These are phyloP conservation scores for Leptodactylus fallax DNA, from an alignment of 2,797 vertebrate species.

Conservation along the genomic window DNA sequence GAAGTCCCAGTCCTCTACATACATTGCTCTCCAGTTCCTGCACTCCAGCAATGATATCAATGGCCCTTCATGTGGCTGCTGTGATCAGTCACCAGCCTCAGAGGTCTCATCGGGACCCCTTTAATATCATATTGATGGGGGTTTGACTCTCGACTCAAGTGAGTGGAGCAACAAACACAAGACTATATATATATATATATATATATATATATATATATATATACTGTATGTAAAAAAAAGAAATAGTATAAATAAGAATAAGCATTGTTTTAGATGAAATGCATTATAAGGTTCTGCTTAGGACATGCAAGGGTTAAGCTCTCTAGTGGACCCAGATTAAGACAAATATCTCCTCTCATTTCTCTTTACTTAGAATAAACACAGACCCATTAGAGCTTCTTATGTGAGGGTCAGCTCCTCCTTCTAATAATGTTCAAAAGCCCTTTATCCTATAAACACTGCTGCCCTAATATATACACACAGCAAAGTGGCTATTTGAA, in stretches of 20 bases:
- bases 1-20: too few species aligned
- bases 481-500: constrained; percentile 64
- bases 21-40: too few species aligned
- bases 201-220: too few species aligned
- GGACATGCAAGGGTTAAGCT: constrained; percentile 43
- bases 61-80: too few species aligned
- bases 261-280: not conserved
- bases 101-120: too few species aligned
- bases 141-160: too few species aligned
- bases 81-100: too few species aligned
- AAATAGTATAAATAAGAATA: not conserved
- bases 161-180: too few species aligned
- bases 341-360: constrained; percentile 59
- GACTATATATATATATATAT: too few species aligned
- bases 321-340: constrained; percentile 40
- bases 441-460: constrained; percentile 62
- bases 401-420: constrained; percentile 57
- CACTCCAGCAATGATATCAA: too few species aligned
- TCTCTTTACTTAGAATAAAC: constrained; percentile 58
- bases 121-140: too few species aligned
- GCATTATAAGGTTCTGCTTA: not conserved
- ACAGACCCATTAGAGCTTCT: constrained; percentile 62
- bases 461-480: constrained; percentile 61
- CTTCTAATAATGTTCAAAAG: constrained; percentile 64
- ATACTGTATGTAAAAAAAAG: too few species aligned